Evolutionary conservation across 2,888 invertebrate species (phyloP), one percentile per base, ranked within the genome.

Genomic region (Nemotelus pantherinus): DNA sequence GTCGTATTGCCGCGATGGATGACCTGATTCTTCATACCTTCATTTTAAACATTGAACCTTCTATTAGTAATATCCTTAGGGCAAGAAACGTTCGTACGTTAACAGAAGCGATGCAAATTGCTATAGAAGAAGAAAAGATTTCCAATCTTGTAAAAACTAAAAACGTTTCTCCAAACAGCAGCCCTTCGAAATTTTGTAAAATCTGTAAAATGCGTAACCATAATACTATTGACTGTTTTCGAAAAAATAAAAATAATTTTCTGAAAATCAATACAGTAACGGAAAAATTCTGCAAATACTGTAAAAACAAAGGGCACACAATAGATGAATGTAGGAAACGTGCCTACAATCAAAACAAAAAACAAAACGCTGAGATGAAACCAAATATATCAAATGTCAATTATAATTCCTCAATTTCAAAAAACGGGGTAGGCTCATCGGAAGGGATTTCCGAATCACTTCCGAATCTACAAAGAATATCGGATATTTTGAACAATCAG

Each of bases 1-100:
- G 74, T 44, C 41, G 74, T 3, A 47, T 77, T 39, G 74, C 77
- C n/a, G 55, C 77, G 41, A 74, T 74, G 74, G 68, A 74, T n/a
- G 74, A 77, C 10, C 67, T 77, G n/a, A 68, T 71, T 9, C 67
- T 77, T 2, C 77, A 74, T 57, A 77, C 77, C 41, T 74, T 77
- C 7, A 57, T 67, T 7, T 39, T 77, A n/a, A 77, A 77, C 57
- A 10, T 72, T 39, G 71, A 74, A 44, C 67, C 77, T 10, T 3
- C 63, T 3, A 77, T 77, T 10, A 77, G 77, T 47, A 63, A 55
- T 50, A 74, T 77, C 53, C 57, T 77, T 2, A 7, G 77, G n/a
- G 77, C 77, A 45, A 55, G 74, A 67, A 64, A 77, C n/a, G 71
- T 77, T 3, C 57, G n/a, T 5, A 67, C 57, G 3, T 44, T 77